These are phyloP conservation scores for Callithrix jacchus DNA, from an alignment of 2,113 vertebrate genomes.

Conservation along the genomic window DNA sequence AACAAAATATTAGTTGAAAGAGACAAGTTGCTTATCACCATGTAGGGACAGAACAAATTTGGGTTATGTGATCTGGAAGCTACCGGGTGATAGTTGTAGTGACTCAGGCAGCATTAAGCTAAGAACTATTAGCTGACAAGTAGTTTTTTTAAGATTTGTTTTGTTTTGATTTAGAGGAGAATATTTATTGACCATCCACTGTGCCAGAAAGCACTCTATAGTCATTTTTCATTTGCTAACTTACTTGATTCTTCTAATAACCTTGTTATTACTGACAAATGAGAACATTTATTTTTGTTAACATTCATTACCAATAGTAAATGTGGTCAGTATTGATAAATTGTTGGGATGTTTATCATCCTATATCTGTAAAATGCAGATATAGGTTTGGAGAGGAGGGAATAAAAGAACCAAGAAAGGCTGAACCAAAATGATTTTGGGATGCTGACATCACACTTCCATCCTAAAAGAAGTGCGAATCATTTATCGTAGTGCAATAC, in stretches of 20 bases:
- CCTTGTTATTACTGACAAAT: not conserved
- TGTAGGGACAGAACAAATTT: not conserved
- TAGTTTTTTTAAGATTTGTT: not conserved
- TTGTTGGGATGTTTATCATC: not conserved
- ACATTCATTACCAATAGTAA: not conserved
- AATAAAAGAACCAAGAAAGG: not conserved
- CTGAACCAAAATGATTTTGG: not conserved
- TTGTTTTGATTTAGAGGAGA: conserved; percentile 4
- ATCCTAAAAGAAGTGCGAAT: not conserved
- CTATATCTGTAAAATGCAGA: not conserved
- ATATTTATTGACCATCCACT: conserved; percentile 15
- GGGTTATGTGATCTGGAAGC: not conserved
- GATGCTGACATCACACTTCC: not conserved
- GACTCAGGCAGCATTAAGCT: not conserved
- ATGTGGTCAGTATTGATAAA: not conserved
- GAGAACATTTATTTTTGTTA: conserved; percentile 10
- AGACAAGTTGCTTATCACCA: not conserved
- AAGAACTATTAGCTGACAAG: not conserved
- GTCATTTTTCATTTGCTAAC: not conserved
- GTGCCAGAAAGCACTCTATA: not conserved
- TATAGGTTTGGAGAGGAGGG: not conserved
- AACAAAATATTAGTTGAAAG: not conserved
- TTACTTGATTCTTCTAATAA: conserved; percentile 13
- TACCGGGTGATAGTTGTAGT: not conserved
- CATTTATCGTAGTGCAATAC: not conserved